Conservation (phyloP, 2,888 invertebrate genomes). For the Tenthredo notha region DNA sequence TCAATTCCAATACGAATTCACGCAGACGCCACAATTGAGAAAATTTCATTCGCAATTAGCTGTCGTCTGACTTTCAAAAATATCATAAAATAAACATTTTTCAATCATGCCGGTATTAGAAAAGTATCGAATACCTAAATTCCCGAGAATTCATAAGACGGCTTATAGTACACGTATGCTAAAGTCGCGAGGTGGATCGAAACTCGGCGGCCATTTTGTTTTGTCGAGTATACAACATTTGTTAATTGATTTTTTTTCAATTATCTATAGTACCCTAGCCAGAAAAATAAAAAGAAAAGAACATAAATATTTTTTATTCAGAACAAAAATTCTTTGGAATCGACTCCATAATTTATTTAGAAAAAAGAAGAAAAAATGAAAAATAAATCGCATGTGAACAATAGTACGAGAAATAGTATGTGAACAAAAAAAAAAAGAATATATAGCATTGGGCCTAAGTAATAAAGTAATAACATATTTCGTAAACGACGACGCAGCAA, state of each 20-base stretch:
- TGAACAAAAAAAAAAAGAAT: neutral
- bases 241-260: neutral
- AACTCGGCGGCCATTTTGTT: slow-evolving; percentile 1
- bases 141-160: neutral
- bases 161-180: neutral
- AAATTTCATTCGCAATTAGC: slow-evolving; percentile 16
- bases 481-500: slow-evolving; percentile 7
- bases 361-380: neutral
- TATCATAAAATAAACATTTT: neutral
- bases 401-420: neutral
- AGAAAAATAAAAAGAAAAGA: neutral
- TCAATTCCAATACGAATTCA: neutral
- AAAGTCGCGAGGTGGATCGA: slow-evolving; percentile 8
- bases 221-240: neutral
- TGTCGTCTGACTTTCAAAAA: neutral
- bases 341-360: neutral
- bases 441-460: neutral
- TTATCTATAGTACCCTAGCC: neutral
- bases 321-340: neutral
- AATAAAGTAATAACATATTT: slow-evolving; percentile 18
- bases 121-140: neutral
- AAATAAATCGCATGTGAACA: neutral
- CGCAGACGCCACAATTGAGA: neutral
- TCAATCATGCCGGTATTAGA: slow-evolving; percentile 15
- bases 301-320: neutral